Base-by-base conservation (phyloP, 2,113 vertebrate species). In the Bubo scandiacus region DNA sequence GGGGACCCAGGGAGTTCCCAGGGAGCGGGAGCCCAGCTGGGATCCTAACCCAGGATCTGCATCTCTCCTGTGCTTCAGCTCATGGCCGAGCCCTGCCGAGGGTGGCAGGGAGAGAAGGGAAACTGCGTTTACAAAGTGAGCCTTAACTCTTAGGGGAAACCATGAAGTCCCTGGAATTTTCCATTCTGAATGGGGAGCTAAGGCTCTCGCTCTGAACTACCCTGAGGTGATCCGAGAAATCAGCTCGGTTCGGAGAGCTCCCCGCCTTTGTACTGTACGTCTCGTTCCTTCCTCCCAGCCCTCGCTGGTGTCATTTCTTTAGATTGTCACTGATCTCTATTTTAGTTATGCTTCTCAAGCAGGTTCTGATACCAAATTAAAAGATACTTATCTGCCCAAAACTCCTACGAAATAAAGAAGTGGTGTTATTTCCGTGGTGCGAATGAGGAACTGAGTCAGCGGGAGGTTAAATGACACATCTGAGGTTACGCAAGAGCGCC, bases 391-490 rank as follows among this genome's bases (percentile, higher is more conserved):
- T 96, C 74, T 94, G 85, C 87, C 74, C 90, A 4, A 67, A 71
- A 87, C 91, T 81, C 92, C 92, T 80, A 90, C 22, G 1, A 77
- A 88, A 66, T 58, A 38, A 88, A 94, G 81, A 84, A 92, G 84
- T 47, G 57, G 38, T 94, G 57, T 92, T 91, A 81, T 92, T 96
- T 96, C 92, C 86, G 29, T 11, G 0, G 66, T 30, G 26, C 2
- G 1, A 82, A 75, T 47, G 81, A 92, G 94, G 92, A 97, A 97
- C 95, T 97, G 96, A 97, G 92, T 96, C 95, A 94, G 62, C 61
- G 4, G 70, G 82, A 89, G 75, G 57, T 17, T 45, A 8, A 92
- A 81, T 95, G 95, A 97, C 91, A 63, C 95, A 82, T 87, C 81
- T 8, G 86, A 96, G 92, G 92, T 97, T 94, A 95, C 92, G 61